Evolutionary conservation across 2,888 invertebrate genomes (phyloP).

Genomic region (Gerris lacustris): DNA sequence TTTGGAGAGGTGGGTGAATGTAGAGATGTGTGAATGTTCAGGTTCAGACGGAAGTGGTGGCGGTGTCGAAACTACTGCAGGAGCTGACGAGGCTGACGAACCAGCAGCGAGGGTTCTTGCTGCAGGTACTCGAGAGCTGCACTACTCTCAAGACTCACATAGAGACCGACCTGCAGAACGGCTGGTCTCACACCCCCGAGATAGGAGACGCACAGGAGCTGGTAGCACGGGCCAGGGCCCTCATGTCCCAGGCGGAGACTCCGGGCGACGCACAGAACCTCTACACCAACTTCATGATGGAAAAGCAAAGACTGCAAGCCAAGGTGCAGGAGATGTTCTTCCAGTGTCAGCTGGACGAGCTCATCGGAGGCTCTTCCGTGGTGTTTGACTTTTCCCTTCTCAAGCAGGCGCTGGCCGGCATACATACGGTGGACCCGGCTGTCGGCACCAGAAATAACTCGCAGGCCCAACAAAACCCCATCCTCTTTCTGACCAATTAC

Average conservation of each 20-base stretch:
- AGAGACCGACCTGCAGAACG: slow-evolving; percentile 58
- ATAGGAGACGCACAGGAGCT: slow-evolving; percentile 53
- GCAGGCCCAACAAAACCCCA: slow-evolving; percentile 45
- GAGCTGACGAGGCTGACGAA: slow-evolving; percentile 57
- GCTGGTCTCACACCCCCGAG: slow-evolving; percentile 51
- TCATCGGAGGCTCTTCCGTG: slow-evolving; percentile 52
- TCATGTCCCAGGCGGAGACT: slow-evolving; percentile 46
- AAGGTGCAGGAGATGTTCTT: slow-evolving; percentile 59
- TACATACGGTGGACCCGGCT: slow-evolving; percentile 47
- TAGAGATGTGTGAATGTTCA: slow-evolving; percentile 25
- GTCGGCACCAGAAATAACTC: slow-evolving; percentile 31
- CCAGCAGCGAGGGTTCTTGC: slow-evolving; percentile 57
- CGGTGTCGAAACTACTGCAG: slow-evolving; percentile 54
- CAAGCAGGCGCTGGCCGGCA: slow-evolving; percentile 51
- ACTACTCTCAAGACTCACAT: slow-evolving; percentile 61
- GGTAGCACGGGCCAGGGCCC: slow-evolving; percentile 48
- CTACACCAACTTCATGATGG: slow-evolving; percentile 48
- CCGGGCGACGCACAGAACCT: slow-evolving; percentile 50
- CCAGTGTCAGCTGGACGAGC: slow-evolving; percentile 57
- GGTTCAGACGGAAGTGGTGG: slow-evolving; percentile 52
- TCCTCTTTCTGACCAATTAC: slow-evolving; percentile 60
- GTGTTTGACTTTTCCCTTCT: slow-evolving; percentile 55
- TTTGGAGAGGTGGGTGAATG: not conserved
- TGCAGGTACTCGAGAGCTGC: slow-evolving; percentile 61
- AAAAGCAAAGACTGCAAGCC: slow-evolving; percentile 49